Percentiles rank a stretch among this genome's conserved stretches.
These are phyloP conservation scores for Acholoe squamosa DNA, from an alignment of 2,888 invertebrate species.

Conservation along the genomic window DNA sequence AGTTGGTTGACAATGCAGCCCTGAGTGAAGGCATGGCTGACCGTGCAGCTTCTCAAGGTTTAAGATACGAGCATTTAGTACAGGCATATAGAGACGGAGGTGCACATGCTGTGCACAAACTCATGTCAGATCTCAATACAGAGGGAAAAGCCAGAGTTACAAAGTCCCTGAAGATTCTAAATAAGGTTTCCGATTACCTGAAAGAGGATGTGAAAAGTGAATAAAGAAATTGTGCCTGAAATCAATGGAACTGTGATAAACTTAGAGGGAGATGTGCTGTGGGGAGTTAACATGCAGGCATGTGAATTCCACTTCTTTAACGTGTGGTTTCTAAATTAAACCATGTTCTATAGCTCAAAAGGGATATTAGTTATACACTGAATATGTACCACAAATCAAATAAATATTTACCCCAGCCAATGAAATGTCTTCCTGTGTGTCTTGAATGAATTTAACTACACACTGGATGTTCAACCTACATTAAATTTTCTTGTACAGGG, in stretches of 20 bases:
- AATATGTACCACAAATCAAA: no score
- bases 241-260: neutral
- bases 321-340: no score
- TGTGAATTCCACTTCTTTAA: no score
- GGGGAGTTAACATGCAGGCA: no score
- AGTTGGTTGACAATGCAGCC: neutral
- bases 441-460: no score
- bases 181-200: neutral
- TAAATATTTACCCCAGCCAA: no score
- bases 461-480: no score
- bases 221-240: neutral
- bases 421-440: no score
- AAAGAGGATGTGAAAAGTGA: neutral
- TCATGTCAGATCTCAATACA: neutral
- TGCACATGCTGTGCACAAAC: neutral
- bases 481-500: no score
- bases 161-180: neutral
- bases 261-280: neutral
- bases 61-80: neutral
- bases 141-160: slow-evolving; percentile 48
- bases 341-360: no score
- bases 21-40: slow-evolving; percentile 41
- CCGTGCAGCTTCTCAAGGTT: neutral
- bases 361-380: no score
- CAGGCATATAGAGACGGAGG: neutral